Conservation (phyloP, 2,888 invertebrate genomes). For the Amblyjoppa fuscipennis region DNA sequence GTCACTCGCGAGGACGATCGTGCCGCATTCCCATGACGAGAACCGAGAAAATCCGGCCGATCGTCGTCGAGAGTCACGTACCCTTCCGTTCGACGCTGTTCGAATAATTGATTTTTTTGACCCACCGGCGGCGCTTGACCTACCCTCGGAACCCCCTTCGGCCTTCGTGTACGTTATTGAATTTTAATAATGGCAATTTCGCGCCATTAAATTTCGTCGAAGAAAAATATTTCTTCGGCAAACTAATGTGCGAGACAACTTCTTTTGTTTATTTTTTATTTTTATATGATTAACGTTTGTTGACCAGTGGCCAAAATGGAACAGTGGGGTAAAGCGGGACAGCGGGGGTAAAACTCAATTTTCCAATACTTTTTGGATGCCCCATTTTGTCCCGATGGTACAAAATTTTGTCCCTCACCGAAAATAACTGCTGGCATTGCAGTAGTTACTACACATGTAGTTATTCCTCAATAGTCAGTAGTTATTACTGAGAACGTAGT, state of each 20-base stretch:
- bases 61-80: not conserved
- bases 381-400: too few species aligned
- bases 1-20: conserved; percentile 44
- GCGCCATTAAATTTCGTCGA: too few species aligned
- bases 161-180: not conserved
- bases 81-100: not conserved
- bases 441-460: too few species aligned
- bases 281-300: not conserved
- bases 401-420: too few species aligned
- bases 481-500: too few species aligned
- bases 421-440: too few species aligned
- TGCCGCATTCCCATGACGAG: not conserved
- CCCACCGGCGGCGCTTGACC: not conserved
- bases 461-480: too few species aligned
- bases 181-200: not conserved
- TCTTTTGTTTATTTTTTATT: not conserved
- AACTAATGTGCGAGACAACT: too few species aligned
- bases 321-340: too few species aligned
- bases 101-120: not conserved
- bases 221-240: not conserved
- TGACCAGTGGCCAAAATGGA: not conserved
- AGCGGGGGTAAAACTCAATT: too few species aligned
- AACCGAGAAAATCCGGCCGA: not conserved
- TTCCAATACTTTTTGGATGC: too few species aligned
- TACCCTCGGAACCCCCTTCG: not conserved